Conservation (phyloP, 2,113 vertebrate genomes). For the Cynopterus brachyotis region DNA sequence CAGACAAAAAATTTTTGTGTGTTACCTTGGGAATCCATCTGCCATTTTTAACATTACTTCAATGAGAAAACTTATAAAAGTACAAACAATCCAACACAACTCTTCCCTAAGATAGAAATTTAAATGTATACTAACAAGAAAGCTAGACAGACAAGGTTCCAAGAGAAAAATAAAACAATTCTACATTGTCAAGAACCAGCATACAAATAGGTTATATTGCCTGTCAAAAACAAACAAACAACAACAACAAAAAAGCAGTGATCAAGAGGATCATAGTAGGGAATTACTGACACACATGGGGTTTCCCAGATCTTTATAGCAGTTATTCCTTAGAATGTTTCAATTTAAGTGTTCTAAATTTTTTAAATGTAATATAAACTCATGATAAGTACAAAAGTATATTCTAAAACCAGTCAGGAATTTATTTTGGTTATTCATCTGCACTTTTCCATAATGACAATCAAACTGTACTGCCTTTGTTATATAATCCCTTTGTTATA, state of each 20-base stretch:
- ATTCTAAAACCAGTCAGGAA: not conserved
- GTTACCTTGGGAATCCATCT: not conserved
- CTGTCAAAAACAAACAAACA: not conserved
- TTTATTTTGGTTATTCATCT: not conserved
- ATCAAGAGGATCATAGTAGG: not conserved
- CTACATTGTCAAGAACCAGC: not conserved
- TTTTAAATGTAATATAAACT: slow-evolving; percentile 33
- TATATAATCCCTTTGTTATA: not conserved
- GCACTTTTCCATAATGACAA: not conserved
- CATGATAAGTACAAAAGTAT: not conserved
- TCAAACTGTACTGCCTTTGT: not conserved
- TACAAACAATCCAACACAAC: not conserved
- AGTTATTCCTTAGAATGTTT: slow-evolving; percentile 4
- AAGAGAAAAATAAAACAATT: not conserved
- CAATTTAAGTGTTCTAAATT: not conserved
- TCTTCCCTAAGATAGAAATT: not conserved
- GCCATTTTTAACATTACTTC: not conserved
- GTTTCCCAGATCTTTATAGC: not conserved
- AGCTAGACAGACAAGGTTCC: not conserved
- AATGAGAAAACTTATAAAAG: not conserved
- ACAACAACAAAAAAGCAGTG: not conserved
- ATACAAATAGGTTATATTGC: not conserved
- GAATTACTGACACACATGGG: not conserved
- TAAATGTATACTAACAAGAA: not conserved
- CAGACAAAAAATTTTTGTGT: not conserved